A percentile compares a stretch with the other conserved stretches of the same genome.
Evolutionary conservation across 2,113 vertebrate genomes (phyloP).

Genomic region (Pseudorhombus dupliciocellatus): DNA sequence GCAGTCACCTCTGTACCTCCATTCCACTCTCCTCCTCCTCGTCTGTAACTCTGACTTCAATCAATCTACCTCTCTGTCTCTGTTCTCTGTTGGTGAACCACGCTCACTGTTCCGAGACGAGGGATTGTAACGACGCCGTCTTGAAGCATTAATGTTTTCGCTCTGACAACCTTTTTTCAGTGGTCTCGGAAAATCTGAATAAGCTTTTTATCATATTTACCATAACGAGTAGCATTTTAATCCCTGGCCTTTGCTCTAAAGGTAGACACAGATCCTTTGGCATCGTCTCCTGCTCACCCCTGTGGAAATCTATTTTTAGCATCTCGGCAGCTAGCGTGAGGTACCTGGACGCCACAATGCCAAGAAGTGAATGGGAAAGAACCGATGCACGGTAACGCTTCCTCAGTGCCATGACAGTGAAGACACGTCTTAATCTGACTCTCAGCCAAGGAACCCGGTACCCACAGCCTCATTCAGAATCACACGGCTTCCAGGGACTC

Average conservation of each 20-base stretch:
- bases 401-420: conserved; percentile 55
- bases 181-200: conserved; percentile 84
- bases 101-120: conserved; percentile 83
- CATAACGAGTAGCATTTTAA: conserved; percentile 80
- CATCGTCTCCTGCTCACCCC: conserved; percentile 62
- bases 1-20: conserved; percentile 69
- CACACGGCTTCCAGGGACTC: conserved; percentile 72
- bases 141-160: conserved; percentile 76
- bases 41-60: conserved; percentile 83
- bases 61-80: conserved; percentile 97
- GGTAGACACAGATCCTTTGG: conserved; percentile 61
- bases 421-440: conserved; percentile 62
- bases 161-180: conserved; percentile 60
- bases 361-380: conserved; percentile 69
- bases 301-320: conserved; percentile 72
- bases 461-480: conserved; percentile 68
- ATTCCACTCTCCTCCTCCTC: conserved; percentile 49
- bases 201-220: conserved; percentile 86
- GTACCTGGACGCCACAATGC: conserved; percentile 74
- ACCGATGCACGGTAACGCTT: conserved; percentile 63
- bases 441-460: conserved; percentile 76
- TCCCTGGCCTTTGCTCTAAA: conserved; percentile 60
- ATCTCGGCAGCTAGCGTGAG: conserved; percentile 78
- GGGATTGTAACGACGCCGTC: conserved; percentile 78
- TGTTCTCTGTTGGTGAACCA: conserved; percentile 74